Conservation (phyloP, 1,140 invertebrate species). For the Hesperophylax magnus region DNA sequence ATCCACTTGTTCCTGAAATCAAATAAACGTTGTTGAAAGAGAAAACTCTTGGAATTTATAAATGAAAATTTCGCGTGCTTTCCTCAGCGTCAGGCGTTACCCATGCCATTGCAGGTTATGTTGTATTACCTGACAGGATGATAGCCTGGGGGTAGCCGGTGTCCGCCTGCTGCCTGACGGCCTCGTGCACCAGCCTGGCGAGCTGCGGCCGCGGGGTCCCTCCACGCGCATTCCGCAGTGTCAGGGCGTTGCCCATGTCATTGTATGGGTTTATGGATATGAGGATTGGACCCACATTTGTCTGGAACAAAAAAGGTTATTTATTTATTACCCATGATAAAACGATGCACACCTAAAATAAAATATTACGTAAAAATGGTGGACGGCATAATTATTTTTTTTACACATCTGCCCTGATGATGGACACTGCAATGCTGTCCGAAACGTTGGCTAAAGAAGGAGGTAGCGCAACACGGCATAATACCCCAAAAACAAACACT, state of each 20-base stretch:
- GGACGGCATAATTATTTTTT: too few species aligned
- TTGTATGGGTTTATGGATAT: conserved; percentile 91
- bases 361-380: too few species aligned
- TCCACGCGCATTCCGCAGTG: conserved; percentile 85
- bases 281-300: conserved; percentile 92
- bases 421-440: too few species aligned
- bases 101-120: background rate
- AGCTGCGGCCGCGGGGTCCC: conserved; percentile 76
- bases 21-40: background rate
- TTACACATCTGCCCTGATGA: too few species aligned
- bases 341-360: too few species aligned
- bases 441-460: too few species aligned
- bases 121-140: conserved; percentile 84
- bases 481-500: too few species aligned
- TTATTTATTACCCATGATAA: too few species aligned
- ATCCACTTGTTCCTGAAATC: conserved; percentile 86
- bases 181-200: conserved; percentile 90
- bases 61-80: too few species aligned
- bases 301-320: conserved; percentile 74
- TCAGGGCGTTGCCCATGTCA: conserved; percentile 89
- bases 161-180: conserved; percentile 92
- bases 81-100: too few species aligned
- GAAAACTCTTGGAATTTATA: too few species aligned
- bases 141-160: conserved; percentile 96
- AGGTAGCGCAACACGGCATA: too few species aligned